Conservation (phyloP, 2,888 invertebrate genomes). For the Mesodorylaimus sp. region DNA sequence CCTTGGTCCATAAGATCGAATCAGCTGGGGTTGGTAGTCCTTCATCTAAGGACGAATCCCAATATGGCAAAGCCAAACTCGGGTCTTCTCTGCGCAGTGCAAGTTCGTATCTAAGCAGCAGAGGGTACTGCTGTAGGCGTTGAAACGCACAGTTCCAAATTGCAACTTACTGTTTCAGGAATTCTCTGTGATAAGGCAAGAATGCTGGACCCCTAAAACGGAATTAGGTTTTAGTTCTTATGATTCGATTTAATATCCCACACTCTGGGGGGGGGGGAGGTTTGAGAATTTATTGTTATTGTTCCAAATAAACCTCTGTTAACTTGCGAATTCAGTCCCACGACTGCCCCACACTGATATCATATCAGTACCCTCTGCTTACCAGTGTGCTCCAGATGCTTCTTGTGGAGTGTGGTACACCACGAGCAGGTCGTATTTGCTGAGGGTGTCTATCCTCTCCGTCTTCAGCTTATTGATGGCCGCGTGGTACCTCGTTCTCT, state of each 20-base stretch:
- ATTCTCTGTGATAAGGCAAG: constrained; percentile 4
- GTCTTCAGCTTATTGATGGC: constrained; percentile 22
- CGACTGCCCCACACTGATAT: no score
- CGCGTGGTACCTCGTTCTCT: constrained; percentile 18
- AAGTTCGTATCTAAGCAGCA: constrained; percentile 18
- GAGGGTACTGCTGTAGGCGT: no score
- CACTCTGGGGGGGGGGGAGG: no score
- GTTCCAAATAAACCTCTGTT: no score
- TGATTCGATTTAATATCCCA: no score
- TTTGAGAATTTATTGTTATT: no score
- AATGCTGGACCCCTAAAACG: constrained; percentile 7
- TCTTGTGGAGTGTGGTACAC: constrained; percentile 12
- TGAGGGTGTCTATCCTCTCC: constrained; percentile 22
- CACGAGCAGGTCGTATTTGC: constrained; percentile 15
- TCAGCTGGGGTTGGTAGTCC: constrained; percentile 20
- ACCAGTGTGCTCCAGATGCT: constrained; percentile 12
- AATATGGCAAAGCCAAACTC: constrained; percentile 30
- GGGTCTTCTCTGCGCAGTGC: constrained; percentile 28
- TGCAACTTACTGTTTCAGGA: constrained; percentile 5
- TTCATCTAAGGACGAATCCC: constrained; percentile 18
- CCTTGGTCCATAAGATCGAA: constrained; percentile 21
- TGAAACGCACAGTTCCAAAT: no score
- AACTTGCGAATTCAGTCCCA: no score
- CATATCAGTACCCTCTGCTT: no score
- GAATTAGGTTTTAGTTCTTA: no score